phyloP scores from a whole-genome alignment of 2,113 vertebrate genomes.

The Bagarius yarrelli region DNA sequence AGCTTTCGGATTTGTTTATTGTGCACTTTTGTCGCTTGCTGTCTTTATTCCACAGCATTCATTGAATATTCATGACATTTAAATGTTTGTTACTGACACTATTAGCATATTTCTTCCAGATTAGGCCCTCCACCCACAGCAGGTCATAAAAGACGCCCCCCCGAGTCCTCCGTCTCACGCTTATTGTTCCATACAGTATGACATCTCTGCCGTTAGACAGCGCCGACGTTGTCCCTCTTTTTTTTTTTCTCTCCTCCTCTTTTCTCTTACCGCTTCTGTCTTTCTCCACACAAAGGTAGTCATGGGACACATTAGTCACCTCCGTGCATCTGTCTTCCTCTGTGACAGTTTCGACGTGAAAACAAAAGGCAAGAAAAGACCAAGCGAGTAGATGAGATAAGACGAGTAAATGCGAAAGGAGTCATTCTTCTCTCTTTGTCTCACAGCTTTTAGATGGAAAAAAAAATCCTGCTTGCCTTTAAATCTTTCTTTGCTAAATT shows the following conservation, averaged over 20 bases:
- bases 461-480: conserved; percentile 12
- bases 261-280: conserved; percentile 12
- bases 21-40: conserved; percentile 35
- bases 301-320: conserved; percentile 59
- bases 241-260: conserved; percentile 7
- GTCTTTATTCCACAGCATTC: conserved; percentile 19
- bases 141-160: conserved; percentile 28
- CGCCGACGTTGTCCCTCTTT: background rate
- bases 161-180: conserved; percentile 7
- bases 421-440: conserved; percentile 63
- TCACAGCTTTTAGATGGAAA: conserved; percentile 47
- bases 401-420: conserved; percentile 61
- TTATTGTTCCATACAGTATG: conserved; percentile 32
- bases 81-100: conserved; percentile 46
- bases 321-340: conserved; percentile 56
- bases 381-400: conserved; percentile 56
- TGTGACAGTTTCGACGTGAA: conserved; percentile 62
- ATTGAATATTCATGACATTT: conserved; percentile 50
- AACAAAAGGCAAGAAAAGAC: conserved; percentile 61
- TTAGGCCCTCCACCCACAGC: conserved; percentile 37
- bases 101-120: conserved; percentile 49
- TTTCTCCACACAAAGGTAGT: conserved; percentile 47
- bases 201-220: conserved; percentile 38
- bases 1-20: conserved; percentile 19
- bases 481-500: conserved; percentile 70